Base-by-base conservation (phyloP, 2,888 invertebrate genomes). In the Oscheius sp. region DNA sequence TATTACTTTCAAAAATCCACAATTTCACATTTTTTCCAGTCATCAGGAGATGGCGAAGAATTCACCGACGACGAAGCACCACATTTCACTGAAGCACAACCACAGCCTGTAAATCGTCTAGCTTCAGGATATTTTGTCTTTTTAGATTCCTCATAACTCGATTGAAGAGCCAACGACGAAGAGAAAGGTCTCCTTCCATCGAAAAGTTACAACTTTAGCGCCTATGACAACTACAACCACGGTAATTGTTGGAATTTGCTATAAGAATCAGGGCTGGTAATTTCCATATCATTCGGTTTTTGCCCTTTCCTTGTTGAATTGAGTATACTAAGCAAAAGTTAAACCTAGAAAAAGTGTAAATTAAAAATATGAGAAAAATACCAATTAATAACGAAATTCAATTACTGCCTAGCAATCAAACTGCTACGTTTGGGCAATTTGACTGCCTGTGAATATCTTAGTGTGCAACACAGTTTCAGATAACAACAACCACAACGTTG, bases 41-140 rank as follows among this genome's bases (percentile, higher is more conserved):
- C 59, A 17, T 59, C 59, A 26, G 59, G 59, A 4, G 44, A 59
- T 24, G 59, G 59, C 9, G 59, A 59, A 20, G 24, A 33, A 32
- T 3, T 54, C 28, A n/a, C 26, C 50, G 50, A 26, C 32, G 6
- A 17, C 9, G 41, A 44, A 8, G 20, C 6, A 28, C 17, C 57
- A 57, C 38, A 57, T 38, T 12, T 38, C 57, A 59, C 59, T 22
- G 44, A 44, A 4, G 12, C 41, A 9, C 36, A 36, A 44, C 36
- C n/a, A 20, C 56, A 36, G 38, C 36, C 17, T 22, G 44, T 44
- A 59, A 12, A 9, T 6, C 12, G 5, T 26, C 1, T 8, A n/a
- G 32, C 20, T 22, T 20, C 56, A 17, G 17, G 26, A 36, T 33
- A 24, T 38, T 5, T 14, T 9, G 56, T 8, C 20, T 32, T 33